A percentile compares a stretch with the other conserved stretches of the same genome.
Conservation (phyloP, 2,888 invertebrate genomes). For the Brachynemurus nebulosus region DNA sequence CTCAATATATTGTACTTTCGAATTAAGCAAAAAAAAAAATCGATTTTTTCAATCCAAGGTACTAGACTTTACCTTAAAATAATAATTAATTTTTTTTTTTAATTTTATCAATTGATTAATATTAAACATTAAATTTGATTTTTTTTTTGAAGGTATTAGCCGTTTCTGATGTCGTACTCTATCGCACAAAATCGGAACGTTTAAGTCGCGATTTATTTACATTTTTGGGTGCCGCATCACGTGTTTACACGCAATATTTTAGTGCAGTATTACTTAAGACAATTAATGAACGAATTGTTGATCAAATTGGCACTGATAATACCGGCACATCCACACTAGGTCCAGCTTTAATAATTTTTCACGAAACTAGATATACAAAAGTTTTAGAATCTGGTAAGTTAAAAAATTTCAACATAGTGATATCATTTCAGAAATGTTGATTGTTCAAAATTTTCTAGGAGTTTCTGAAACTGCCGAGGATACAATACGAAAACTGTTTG, state of each 20-base stretch:
- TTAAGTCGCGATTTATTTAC: constrained; percentile 62
- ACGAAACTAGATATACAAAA: constrained; percentile 61
- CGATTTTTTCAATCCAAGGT: no score
- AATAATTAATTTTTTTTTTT: neutral
- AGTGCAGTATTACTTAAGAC: constrained; percentile 37
- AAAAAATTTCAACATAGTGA: neutral
- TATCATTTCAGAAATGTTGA: no score
- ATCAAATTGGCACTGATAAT: constrained; percentile 28
- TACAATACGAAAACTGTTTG: constrained; percentile 44
- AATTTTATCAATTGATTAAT: no score
- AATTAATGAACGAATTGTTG: constrained; percentile 15
- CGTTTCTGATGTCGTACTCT: constrained; percentile 66
- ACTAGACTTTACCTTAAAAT: no score
- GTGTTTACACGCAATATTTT: constrained; percentile 60
- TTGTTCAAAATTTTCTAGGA: constrained; percentile 32
- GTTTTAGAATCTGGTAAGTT: constrained; percentile 41
- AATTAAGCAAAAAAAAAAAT: no score
- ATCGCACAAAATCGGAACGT: constrained; percentile 59
- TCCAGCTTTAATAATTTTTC: constrained; percentile 64
- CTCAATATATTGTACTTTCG: no score
- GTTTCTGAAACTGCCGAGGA: constrained; percentile 47
- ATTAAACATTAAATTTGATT: no score
- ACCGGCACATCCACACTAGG: constrained; percentile 43
- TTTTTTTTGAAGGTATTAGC: constrained; percentile 46
- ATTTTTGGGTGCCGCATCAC: constrained; percentile 63